Conservation (phyloP, 2,113 vertebrate species). For the Dicrurus megarhynchus region DNA sequence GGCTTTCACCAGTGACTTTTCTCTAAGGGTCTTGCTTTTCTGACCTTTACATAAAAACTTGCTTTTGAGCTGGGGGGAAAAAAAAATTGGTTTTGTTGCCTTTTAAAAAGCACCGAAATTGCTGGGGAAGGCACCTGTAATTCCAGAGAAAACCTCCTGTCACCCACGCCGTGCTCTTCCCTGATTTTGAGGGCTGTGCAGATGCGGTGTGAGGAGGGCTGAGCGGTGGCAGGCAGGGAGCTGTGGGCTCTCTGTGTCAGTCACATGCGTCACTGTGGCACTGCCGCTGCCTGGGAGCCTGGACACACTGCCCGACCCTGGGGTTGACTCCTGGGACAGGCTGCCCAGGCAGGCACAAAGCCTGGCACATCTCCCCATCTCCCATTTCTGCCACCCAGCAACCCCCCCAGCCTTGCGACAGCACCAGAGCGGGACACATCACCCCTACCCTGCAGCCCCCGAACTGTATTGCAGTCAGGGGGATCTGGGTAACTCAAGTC, state of each 20-base stretch:
- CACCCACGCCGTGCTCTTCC: rapidly evolving
- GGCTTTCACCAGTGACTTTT: not conserved
- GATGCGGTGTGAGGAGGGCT: rapidly evolving
- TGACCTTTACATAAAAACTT: not conserved
- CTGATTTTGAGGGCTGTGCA: not conserved
- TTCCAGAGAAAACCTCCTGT: not conserved
- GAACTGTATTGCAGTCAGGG: not conserved
- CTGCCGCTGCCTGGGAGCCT: not conserved
- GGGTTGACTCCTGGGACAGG: not conserved
- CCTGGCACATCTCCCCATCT: not conserved
- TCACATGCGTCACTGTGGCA: slow-evolving; percentile 4
- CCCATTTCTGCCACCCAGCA: not conserved
- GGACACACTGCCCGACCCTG: not conserved
- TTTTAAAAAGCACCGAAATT: not conserved
- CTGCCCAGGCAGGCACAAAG: not conserved
- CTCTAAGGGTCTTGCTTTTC: not conserved
- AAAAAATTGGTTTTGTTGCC: not conserved
- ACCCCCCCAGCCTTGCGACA: not conserved
- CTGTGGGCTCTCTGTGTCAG: too few species aligned
- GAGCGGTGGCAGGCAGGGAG: not conserved
- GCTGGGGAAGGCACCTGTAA: not conserved
- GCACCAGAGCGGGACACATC: not conserved
- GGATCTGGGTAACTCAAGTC: not conserved
- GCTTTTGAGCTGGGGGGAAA: not conserved
- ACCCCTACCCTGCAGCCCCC: not conserved